These are phyloP conservation scores for Eretmochelys imbricata DNA, from an alignment of 2,113 vertebrate species.

Conservation along the genomic window DNA sequence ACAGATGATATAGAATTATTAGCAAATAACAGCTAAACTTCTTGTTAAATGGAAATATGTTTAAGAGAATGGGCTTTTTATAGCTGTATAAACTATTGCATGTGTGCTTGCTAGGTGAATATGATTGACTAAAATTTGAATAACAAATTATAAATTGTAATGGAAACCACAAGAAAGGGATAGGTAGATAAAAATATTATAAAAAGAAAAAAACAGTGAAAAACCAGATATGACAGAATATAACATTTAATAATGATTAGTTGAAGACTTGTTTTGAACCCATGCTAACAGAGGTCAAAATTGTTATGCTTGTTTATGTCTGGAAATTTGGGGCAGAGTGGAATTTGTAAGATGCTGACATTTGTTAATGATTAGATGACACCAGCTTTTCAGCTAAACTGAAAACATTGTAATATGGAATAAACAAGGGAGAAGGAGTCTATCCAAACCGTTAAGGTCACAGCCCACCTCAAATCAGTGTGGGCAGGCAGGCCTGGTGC, in stretches of 20 bases:
- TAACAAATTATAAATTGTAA: too few species aligned
- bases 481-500: not conserved
- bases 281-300: not conserved
- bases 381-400: not conserved
- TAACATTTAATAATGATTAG: not conserved
- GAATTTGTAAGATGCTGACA: not conserved
- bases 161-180: not conserved
- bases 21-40: too few species aligned
- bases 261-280: not conserved
- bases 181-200: not conserved
- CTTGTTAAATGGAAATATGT: too few species aligned
- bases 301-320: not conserved
- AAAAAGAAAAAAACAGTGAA: too few species aligned
- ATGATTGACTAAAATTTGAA: too few species aligned
- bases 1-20: too few species aligned
- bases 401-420: not conserved
- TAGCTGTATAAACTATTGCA: too few species aligned
- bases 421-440: not conserved
- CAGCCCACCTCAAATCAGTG: not conserved
- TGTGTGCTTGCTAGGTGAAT: too few species aligned
- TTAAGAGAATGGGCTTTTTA: too few species aligned
- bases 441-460: not conserved
- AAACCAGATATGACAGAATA: not conserved
- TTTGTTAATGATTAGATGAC: not conserved
- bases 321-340: not conserved